Conservation (phyloP, 2,113 vertebrate genomes). For the Passer domesticus region DNA sequence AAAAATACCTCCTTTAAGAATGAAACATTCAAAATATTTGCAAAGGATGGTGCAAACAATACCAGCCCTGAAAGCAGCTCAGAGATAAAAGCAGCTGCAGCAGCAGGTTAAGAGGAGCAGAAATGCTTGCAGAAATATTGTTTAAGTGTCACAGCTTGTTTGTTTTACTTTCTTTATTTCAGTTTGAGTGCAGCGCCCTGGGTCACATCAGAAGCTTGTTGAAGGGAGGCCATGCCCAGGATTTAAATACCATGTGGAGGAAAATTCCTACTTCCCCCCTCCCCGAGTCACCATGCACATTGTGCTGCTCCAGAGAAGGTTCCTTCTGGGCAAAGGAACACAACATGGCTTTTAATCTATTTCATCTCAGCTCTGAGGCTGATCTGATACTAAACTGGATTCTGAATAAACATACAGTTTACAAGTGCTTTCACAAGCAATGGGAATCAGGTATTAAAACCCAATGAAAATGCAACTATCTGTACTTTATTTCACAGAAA, state of each 20-base stretch:
- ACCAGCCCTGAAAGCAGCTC: background rate
- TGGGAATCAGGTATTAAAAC: background rate
- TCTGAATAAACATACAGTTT: constrained; percentile 8
- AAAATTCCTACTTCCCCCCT: background rate
- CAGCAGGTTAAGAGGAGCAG: background rate
- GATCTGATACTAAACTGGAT: background rate
- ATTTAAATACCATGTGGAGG: background rate
- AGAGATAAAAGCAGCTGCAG: background rate
- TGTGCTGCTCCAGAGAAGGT: background rate
- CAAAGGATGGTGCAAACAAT: background rate
- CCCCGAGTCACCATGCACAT: background rate
- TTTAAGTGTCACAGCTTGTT: background rate
- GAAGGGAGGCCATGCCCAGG: background rate
- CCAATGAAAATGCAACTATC: background rate
- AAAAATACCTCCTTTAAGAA: background rate
- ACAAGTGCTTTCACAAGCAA: background rate
- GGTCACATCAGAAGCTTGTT: background rate
- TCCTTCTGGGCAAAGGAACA: background rate
- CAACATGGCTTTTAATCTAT: background rate
- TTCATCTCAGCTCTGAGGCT: background rate
- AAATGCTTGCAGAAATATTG: background rate
- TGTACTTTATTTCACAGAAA: background rate
- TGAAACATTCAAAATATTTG: background rate
- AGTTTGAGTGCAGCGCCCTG: background rate
- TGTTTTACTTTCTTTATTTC: background rate